Evolutionary conservation across 2,113 vertebrate genomes (phyloP), one percentile per base, ranked within the genome.

Genomic region (Vidua macroura): DNA sequence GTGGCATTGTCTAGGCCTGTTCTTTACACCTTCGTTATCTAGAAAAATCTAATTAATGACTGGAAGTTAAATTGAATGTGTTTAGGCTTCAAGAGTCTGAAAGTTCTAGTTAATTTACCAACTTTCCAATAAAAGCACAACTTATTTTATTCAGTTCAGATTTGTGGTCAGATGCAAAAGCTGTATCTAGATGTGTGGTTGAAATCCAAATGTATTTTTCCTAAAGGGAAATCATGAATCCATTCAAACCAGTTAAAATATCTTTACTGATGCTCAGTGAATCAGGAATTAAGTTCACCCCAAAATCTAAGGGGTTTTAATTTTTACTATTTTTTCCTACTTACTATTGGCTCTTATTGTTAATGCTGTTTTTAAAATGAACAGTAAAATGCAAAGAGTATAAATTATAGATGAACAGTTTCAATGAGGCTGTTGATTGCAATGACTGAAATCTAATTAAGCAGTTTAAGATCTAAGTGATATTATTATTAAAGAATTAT

Each of bases 361-460:
- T 94, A 94, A 68, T 56, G 46, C 43, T 58, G 19, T 86, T 90
- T 90, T 94, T 39, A 93, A 96, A 96, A 94, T 82, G 94, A 97
- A 84, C 80, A 96, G 76, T 92, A 84, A 92, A 83, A 96, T 77
- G 88, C 68, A 88, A 79, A 86, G 93, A 88, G 56, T 92, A 94
- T 97, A 91, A 96, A 96, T 97, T 96, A 96, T 92, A 96, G 96
- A 96, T 90, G 75, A 96, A 95, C 92, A 67, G 75, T 95, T 97
- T 97, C 92, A 97, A 97, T 96, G 96, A 97, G 94, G 95, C 92
- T 77, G 93, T 96, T 93, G 97, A 97, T 97, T 96, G 93, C 90
- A 94, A 95, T 96, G 90, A 96, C 97, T 84, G 94, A 95, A 95
- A 97, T 97, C 94, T 97, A 97, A 98, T 98, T 97, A 97, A 96